Evolutionary conservation across 1,140 invertebrate species (phyloP).

Genomic region (Heliconius himera): DNA sequence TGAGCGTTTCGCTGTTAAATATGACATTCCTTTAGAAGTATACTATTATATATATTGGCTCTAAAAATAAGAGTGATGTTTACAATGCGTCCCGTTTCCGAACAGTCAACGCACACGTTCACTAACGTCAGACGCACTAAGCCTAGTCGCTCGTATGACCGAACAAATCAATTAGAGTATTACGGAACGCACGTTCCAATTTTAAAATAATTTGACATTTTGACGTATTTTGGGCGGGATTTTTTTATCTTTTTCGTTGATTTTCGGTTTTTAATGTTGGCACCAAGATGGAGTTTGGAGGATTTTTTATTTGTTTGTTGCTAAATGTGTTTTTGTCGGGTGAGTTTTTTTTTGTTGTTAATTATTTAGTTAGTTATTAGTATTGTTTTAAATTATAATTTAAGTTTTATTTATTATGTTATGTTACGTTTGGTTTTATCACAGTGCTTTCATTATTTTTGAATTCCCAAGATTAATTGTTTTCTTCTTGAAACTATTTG

Average conservation of each 20-base stretch:
- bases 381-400: not conserved
- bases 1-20: conserved; percentile 49
- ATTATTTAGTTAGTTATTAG: not conserved
- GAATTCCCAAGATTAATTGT: no score
- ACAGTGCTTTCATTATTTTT: not conserved
- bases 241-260: conserved; percentile 17
- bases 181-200: conserved; percentile 52
- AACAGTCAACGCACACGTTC: conserved; percentile 55
- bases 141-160: conserved; percentile 54
- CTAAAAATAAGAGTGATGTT: conserved; percentile 80
- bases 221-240: conserved; percentile 6
- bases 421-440: not conserved
- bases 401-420: not conserved
- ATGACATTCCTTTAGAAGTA: conserved; percentile 62
- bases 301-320: conserved; percentile 30
- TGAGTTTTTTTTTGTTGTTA: conserved; percentile 39
- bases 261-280: conserved; percentile 9
- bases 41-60: conserved; percentile 53
- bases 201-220: conserved; percentile 37
- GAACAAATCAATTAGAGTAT: conserved; percentile 54
- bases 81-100: conserved; percentile 66
- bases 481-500: no score
- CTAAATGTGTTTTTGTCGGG: conserved; percentile 40
- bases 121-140: conserved; percentile 61
- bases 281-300: conserved; percentile 20